Conservation (phyloP, 2,113 vertebrate species). For the Camarhynchus parvulus region DNA sequence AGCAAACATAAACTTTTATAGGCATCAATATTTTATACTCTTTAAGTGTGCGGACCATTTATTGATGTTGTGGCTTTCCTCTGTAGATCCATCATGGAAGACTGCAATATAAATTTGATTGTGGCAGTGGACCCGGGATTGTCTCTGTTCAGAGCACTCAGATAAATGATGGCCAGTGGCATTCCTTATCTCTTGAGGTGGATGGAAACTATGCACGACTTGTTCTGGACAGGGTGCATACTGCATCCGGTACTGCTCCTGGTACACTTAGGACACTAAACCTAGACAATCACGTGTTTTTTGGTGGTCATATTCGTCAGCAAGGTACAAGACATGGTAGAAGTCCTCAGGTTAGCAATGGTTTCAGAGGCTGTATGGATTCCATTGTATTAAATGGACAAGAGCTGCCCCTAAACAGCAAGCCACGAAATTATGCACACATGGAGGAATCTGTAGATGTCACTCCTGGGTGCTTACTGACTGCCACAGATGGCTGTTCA, state of each 20-base stretch:
- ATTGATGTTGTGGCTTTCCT: neutral
- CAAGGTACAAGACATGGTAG: constrained; percentile 78
- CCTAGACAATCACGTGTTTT: constrained; percentile 89
- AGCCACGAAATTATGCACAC: constrained; percentile 80
- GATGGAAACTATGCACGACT: constrained; percentile 93
- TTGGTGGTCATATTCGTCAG: constrained; percentile 90
- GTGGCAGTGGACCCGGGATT: constrained; percentile 93
- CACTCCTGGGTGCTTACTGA: constrained; percentile 84
- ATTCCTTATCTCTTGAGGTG: constrained; percentile 89
- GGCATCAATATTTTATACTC: neutral
- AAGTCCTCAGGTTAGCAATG: constrained; percentile 83
- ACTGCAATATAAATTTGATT: constrained; percentile 97
- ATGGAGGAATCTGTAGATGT: constrained; percentile 91
- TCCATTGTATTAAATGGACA: constrained; percentile 89
- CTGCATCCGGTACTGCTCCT: constrained; percentile 91
- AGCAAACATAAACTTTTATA: neutral
- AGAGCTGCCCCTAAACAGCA: constrained; percentile 88
- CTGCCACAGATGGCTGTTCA: constrained; percentile 83
- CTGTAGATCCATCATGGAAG: constrained; percentile 91
- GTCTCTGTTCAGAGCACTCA: constrained; percentile 95
- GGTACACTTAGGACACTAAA: constrained; percentile 94
- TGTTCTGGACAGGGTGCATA: constrained; percentile 91
- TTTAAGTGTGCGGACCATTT: neutral
- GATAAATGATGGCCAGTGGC: constrained; percentile 95
- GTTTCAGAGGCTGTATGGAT: constrained; percentile 93